Conservation (phyloP, 1,140 invertebrate species). For the Sitodiplosis mosellana region DNA sequence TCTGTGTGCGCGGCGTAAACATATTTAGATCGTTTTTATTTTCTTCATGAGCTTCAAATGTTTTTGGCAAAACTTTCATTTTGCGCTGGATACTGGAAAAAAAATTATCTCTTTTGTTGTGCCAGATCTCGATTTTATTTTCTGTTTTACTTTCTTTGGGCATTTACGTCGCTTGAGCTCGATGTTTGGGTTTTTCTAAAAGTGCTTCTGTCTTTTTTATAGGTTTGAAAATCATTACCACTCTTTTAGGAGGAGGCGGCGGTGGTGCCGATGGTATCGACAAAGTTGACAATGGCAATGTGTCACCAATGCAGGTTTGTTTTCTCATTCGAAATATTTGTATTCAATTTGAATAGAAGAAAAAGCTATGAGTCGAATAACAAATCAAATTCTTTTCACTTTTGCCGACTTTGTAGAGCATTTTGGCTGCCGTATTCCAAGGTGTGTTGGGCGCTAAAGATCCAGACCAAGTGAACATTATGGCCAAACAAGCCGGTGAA, state of each 20-base stretch:
- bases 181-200: no score
- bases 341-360: no score
- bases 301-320: conserved; percentile 66
- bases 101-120: no score
- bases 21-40: neutral
- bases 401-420: conserved; percentile 34
- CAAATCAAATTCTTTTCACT: neutral
- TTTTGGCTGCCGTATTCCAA: conserved; percentile 74
- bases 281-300: conserved; percentile 66
- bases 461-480: conserved; percentile 69
- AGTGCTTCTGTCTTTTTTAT: conserved; percentile 1
- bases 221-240: conserved; percentile 63
- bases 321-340: neutral
- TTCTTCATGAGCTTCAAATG: neutral
- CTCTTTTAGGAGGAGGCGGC: conserved; percentile 59
- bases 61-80: neutral
- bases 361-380: no score
- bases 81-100: neutral
- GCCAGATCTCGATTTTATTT: neutral
- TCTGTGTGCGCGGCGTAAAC: no score
- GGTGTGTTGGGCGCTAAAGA: conserved; percentile 73
- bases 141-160: conserved; percentile 4
- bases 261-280: conserved; percentile 61
- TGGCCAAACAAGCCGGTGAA: conserved; percentile 86
- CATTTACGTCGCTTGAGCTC: no score